These are phyloP conservation scores for Dendroctonus ponderosae DNA, from an alignment of 1,140 invertebrate species.

Conservation along the genomic window DNA sequence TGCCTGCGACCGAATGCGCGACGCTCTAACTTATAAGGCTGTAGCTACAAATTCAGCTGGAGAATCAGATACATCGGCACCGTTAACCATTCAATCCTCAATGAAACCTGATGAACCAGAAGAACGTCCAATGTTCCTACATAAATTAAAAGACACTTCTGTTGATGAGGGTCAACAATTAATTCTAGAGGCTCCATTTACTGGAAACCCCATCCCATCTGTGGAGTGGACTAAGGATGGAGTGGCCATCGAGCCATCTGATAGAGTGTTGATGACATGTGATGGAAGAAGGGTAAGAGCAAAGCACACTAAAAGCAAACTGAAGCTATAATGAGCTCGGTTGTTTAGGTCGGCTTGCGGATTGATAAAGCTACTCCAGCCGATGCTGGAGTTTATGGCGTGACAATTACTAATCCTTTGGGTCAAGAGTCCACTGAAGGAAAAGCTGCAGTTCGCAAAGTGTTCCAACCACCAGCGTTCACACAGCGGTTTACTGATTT, in stretches of 20 bases:
- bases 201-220: conserved; percentile 85
- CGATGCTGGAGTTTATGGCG: conserved; percentile 77
- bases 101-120: conserved; percentile 60
- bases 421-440: conserved; percentile 69
- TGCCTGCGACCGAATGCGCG: conserved; percentile 56
- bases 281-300: conserved; percentile 70
- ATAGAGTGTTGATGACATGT: conserved; percentile 69
- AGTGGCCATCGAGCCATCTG: conserved; percentile 60
- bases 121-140: conserved; percentile 73
- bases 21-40: conserved; percentile 76
- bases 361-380: conserved; percentile 67
- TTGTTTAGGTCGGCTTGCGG: conserved; percentile 66
- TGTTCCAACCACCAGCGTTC: conserved; percentile 78
- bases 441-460: conserved; percentile 72
- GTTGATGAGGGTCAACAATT: conserved; percentile 76
- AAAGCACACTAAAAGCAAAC: no score
- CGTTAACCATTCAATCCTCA: conserved; percentile 60
- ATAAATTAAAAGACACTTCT: conserved; percentile 68
- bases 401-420: conserved; percentile 70
- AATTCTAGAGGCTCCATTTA: conserved; percentile 65
- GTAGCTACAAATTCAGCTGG: conserved; percentile 75
- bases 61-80: conserved; percentile 65
- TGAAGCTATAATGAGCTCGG: not conserved
- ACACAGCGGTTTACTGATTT: conserved; percentile 79
- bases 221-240: conserved; percentile 83